phyloP scores from a whole-genome alignment of 2,797 vertebrate genomes.

The Orientallactaga sibirica region DNA sequence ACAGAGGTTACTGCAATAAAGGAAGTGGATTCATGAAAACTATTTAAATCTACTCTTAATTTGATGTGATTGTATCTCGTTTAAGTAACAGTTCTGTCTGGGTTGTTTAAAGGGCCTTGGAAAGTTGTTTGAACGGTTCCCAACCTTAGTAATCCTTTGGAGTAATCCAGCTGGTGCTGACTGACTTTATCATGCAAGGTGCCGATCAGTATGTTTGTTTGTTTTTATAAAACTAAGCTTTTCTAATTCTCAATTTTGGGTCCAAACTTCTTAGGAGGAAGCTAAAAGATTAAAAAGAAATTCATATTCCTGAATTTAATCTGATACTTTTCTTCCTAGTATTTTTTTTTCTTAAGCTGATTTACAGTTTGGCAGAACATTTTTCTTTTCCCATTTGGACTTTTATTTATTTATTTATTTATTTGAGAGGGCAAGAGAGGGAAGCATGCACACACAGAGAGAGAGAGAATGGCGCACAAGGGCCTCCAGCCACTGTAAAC shows the following conservation, averaged over 20 bases:
- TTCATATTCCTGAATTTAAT: slow-evolving; percentile 44
- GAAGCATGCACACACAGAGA: no score
- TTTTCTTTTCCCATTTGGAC: slow-evolving; percentile 51
- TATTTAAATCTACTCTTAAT: slow-evolving; percentile 65
- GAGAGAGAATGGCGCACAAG: no score
- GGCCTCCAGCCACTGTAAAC: no score
- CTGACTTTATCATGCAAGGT: neutral
- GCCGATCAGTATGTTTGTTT: neutral
- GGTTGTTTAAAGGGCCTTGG: neutral
- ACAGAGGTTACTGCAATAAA: slow-evolving; percentile 98
- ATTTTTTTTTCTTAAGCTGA: slow-evolving; percentile 58
- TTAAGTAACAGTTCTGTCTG: neutral
- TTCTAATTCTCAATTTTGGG: slow-evolving; percentile 33
- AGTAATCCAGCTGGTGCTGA: neutral
- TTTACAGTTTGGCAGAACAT: slow-evolving; percentile 33
- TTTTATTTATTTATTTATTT: neutral
- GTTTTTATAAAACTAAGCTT: neutral
- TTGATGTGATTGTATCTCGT: slow-evolving; percentile 19
- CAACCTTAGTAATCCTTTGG: neutral
- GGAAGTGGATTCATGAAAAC: slow-evolving; percentile 89
- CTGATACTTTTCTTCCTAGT: slow-evolving; percentile 42
- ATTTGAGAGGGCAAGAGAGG: no score
- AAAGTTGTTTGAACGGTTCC: neutral
- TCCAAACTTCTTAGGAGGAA: slow-evolving; percentile 23
- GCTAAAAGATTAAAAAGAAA: slow-evolving; percentile 4